phyloP scores from a whole-genome alignment of 2,797 vertebrate species.

The Sciurus carolinensis region DNA sequence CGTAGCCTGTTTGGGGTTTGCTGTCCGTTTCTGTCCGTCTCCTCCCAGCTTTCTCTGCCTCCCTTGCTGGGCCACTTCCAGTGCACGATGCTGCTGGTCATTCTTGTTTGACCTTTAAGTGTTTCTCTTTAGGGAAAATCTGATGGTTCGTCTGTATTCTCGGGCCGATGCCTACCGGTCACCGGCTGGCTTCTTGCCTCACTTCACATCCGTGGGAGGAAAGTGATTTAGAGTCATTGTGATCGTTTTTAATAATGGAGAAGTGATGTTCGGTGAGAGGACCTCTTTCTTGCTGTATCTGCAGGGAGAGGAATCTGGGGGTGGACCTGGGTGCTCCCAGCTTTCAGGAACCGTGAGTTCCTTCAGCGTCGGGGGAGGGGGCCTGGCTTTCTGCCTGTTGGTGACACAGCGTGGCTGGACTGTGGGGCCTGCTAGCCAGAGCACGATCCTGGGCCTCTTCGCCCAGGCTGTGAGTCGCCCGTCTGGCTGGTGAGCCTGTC shows the following conservation, averaged over 20 bases:
- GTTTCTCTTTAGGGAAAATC: conserved; percentile 68
- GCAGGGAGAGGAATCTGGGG: background rate
- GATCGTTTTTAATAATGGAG: background rate
- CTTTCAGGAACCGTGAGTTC: background rate
- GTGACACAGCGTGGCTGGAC: background rate
- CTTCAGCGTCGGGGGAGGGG: background rate
- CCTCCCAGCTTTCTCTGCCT: background rate
- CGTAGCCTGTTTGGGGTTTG: background rate
- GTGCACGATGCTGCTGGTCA: background rate
- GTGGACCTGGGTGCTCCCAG: background rate
- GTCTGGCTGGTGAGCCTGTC: background rate
- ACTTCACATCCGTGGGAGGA: background rate
- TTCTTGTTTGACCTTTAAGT: conserved; percentile 77
- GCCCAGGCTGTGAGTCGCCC: rapidly evolving
- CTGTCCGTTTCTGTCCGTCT: background rate
- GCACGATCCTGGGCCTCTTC: background rate
- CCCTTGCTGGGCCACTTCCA: conserved; percentile 25
- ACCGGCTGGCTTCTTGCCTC: background rate
- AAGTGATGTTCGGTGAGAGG: background rate
- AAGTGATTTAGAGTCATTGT: background rate
- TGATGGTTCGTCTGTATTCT: conserved; percentile 26
- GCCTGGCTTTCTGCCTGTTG: conserved; percentile 19
- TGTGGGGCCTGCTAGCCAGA: background rate
- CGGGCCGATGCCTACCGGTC: background rate
- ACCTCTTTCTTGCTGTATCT: background rate